phyloP scores from a whole-genome alignment of 2,888 invertebrate species.

The Tuta absoluta region DNA sequence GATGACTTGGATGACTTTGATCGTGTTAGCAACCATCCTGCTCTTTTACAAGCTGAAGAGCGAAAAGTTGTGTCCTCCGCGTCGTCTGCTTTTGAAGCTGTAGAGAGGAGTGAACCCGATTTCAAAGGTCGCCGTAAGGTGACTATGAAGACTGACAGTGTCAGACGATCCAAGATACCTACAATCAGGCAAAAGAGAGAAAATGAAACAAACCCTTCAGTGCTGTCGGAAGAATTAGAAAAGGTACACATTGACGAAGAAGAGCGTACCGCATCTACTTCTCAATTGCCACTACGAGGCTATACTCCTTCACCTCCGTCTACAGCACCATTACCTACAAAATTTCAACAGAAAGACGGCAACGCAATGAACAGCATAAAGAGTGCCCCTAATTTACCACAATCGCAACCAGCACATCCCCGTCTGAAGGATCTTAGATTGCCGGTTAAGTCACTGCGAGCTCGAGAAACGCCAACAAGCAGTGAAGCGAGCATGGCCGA shows the following conservation, averaged over 20 bases:
- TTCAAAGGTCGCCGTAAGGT: conserved; percentile 81
- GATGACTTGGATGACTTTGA: conserved; percentile 91
- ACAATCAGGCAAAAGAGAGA: conserved; percentile 79
- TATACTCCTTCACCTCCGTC: conserved; percentile 92
- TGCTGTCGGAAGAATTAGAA: conserved; percentile 79
- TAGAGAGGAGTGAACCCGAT: conserved; percentile 74
- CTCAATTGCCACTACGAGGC: conserved; percentile 84
- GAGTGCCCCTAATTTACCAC: conserved; percentile 89
- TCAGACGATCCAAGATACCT: conserved; percentile 82
- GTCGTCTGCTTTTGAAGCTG: conserved; percentile 76
- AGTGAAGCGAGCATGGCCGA: conserved; percentile 84
- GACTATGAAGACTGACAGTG: conserved; percentile 79
- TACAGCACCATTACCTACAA: conserved; percentile 90
- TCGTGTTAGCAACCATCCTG: conserved; percentile 89
- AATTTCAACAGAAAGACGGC: conserved; percentile 87
- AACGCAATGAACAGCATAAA: conserved; percentile 89
- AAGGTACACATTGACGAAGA: conserved; percentile 84
- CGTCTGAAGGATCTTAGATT: conserved; percentile 87
- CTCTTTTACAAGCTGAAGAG: conserved; percentile 82
- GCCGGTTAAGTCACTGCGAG: conserved; percentile 85
- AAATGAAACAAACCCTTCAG: conserved; percentile 67
- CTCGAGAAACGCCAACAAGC: conserved; percentile 82
- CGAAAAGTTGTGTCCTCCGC: conserved; percentile 75
- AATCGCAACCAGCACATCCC: conserved; percentile 84
- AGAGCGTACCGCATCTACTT: conserved; percentile 77